Evolutionary conservation across 1,140 invertebrate genomes (phyloP).

Genomic region (Drosophila varians): DNA sequence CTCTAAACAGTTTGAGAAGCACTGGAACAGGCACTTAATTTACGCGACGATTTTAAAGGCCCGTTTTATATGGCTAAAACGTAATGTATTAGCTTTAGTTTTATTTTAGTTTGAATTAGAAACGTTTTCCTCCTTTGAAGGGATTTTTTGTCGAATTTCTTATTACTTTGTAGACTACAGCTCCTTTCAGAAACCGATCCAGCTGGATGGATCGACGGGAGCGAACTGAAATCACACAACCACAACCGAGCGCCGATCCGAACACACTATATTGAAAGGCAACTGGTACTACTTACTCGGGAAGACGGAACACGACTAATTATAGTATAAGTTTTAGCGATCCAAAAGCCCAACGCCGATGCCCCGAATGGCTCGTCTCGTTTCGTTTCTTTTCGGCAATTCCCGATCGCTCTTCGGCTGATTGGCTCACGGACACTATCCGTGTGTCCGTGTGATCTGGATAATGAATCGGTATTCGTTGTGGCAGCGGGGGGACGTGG

Average conservation of each 20-base stretch:
- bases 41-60: neutral
- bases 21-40: slow-evolving; percentile 19
- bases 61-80: neutral
- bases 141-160: slow-evolving; percentile 2
- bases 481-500: neutral
- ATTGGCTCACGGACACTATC: slow-evolving; percentile 63
- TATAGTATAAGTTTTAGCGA: slow-evolving; percentile 82
- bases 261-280: slow-evolving; percentile 41
- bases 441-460: slow-evolving; percentile 52
- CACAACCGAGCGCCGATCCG: slow-evolving; percentile 55
- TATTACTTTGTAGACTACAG: slow-evolving; percentile 1
- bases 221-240: slow-evolving; percentile 70
- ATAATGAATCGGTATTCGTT: slow-evolving; percentile 9
- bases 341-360: slow-evolving; percentile 60
- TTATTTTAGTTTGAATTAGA: slow-evolving; percentile 1
- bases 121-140: neutral
- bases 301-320: slow-evolving; percentile 83
- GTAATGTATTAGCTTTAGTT: neutral
- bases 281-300: slow-evolving; percentile 79
- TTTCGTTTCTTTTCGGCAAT: neutral
- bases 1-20: slow-evolving; percentile 51
- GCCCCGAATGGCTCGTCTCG: slow-evolving; percentile 30
- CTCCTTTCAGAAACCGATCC: slow-evolving; percentile 71
- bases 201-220: slow-evolving; percentile 70
- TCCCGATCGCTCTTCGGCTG: slow-evolving; percentile 4